Conservation (phyloP, 1,140 invertebrate genomes). For the Zaprionus camerounensis region DNA sequence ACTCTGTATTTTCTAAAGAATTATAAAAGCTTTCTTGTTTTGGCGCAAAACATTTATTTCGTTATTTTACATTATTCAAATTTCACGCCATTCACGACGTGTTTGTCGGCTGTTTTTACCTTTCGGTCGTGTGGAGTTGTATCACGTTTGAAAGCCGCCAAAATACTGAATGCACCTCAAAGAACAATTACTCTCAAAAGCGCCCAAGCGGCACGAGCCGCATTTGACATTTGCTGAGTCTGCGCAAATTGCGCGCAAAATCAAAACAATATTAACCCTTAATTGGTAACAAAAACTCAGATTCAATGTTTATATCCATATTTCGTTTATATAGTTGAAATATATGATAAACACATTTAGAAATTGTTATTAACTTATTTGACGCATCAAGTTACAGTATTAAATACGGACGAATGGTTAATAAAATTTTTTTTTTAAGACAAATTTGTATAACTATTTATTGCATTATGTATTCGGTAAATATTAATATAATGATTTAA, state of each 20-base stretch:
- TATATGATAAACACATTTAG: neutral
- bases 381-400: no score
- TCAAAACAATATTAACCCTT: slow-evolving; percentile 44
- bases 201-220: neutral
- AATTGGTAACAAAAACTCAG: neutral
- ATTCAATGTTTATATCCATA: neutral
- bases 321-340: neutral
- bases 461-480: neutral
- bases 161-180: slow-evolving; percentile 27
- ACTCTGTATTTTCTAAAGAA: neutral
- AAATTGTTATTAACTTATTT: no score
- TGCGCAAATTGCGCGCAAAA: slow-evolving; percentile 25
- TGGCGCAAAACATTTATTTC: neutral
- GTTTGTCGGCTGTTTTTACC: neutral
- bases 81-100: neutral
- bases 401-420: no score
- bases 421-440: no score
- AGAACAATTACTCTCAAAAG: neutral
- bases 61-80: neutral
- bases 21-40: neutral
- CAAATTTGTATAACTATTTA: neutral
- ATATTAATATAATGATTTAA: no score
- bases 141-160: slow-evolving; percentile 37
- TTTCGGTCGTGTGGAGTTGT: neutral
- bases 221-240: slow-evolving; percentile 28